phyloP scores from a whole-genome alignment of 2,888 invertebrate genomes.

The Cheilosia pagana region DNA sequence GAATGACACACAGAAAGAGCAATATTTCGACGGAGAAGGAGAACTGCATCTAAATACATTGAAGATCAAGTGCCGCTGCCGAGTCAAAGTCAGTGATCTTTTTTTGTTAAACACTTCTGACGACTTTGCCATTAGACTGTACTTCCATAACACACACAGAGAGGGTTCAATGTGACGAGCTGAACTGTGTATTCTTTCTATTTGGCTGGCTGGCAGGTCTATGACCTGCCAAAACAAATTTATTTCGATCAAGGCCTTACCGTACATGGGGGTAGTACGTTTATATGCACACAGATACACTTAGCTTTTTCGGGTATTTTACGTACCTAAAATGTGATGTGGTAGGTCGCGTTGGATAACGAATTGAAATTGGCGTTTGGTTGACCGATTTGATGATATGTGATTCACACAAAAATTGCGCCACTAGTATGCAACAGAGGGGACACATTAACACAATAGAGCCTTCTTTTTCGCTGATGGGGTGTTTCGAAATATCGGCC shows the following conservation, averaged over 20 bases:
- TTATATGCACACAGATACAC: constrained; percentile 27
- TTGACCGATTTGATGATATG: constrained; percentile 48
- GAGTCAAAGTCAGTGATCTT: constrained; percentile 32
- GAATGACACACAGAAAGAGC: constrained; percentile 21
- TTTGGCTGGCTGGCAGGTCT: constrained; percentile 29
- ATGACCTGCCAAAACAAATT: constrained; percentile 60
- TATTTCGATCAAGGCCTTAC: constrained; percentile 64
- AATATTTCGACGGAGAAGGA: constrained; percentile 7
- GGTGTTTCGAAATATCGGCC: not conserved
- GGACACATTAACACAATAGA: not conserved
- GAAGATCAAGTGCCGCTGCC: constrained; percentile 40
- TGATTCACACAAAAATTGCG: not conserved
- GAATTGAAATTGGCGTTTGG: constrained; percentile 27
- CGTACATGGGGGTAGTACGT: constrained; percentile 38
- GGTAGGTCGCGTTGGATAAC: constrained; percentile 73
- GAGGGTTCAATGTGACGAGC: constrained; percentile 51
- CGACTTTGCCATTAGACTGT: constrained; percentile 61
- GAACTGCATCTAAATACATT: constrained; percentile 48
- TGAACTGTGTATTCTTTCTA: constrained; percentile 17
- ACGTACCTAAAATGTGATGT: constrained; percentile 65
- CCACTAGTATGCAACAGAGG: not conserved
- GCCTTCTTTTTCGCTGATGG: not conserved
- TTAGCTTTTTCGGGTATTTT: constrained; percentile 7
- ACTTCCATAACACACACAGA: constrained; percentile 2
- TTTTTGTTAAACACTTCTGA: constrained; percentile 30